Conservation (phyloP, 2,797 vertebrate species). For the Pipistrellus pipistrellus region DNA sequence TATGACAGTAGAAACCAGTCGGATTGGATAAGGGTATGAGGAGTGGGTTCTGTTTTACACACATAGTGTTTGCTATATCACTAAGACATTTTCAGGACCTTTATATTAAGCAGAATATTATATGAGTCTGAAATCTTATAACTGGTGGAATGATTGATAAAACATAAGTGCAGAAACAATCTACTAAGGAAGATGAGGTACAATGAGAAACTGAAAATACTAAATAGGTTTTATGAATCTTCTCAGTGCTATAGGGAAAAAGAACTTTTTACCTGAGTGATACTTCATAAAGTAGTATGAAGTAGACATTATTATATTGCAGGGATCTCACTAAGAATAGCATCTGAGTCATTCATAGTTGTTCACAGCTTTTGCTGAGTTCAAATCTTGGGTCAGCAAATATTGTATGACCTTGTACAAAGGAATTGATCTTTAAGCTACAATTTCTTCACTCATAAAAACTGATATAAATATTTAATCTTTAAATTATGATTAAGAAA, state of each 20-base stretch:
- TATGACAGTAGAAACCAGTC: not conserved
- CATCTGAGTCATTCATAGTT: not conserved
- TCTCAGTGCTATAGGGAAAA: not conserved
- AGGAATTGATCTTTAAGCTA: not conserved
- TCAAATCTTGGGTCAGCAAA: not conserved
- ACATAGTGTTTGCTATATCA: not conserved
- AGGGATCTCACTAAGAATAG: not conserved
- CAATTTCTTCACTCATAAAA: constrained; percentile 7
- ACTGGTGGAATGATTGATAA: not conserved
- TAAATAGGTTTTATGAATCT: not conserved
- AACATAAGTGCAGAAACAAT: not conserved
- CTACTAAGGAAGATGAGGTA: not conserved
- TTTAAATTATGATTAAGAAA: not conserved
- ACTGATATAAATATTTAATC: not conserved
- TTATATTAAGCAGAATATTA: not conserved
- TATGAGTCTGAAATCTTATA: not conserved
- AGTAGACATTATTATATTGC: not conserved
- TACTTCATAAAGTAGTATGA: not conserved
- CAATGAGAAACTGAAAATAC: not conserved
- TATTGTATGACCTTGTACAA: not conserved
- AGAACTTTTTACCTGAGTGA: not conserved
- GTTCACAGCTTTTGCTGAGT: not conserved
- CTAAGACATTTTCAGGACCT: not conserved
- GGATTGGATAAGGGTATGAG: not conserved
- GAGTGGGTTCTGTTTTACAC: not conserved